phyloP scores from a whole-genome alignment of 2,113 vertebrate genomes.

The Salvator merianae region DNA sequence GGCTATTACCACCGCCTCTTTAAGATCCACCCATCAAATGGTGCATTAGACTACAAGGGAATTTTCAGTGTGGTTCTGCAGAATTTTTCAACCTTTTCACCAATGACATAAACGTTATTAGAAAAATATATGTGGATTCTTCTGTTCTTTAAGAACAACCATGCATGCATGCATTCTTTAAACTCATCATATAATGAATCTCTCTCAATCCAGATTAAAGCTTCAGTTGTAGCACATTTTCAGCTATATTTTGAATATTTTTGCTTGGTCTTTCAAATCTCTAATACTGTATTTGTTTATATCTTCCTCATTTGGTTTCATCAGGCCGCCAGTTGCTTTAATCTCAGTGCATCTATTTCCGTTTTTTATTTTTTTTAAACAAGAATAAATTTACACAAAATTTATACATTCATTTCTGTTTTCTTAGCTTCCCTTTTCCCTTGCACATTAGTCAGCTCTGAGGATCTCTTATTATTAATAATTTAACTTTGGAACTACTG shows the following conservation, averaged over 20 bases:
- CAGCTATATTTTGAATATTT: constrained; percentile 39
- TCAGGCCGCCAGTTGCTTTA: constrained; percentile 52
- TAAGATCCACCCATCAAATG: too few species aligned
- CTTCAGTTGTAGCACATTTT: neutral
- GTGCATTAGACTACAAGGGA: too few species aligned
- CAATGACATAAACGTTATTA: neutral
- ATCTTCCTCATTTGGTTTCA: constrained; percentile 53
- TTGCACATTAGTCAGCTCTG: constrained; percentile 54
- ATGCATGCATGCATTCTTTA: neutral
- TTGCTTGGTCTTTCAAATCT: constrained; percentile 20
- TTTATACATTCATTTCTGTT: constrained; percentile 52
- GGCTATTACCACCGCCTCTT: too few species aligned
- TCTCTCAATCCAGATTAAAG: neutral
- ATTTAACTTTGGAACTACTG: constrained; percentile 33
- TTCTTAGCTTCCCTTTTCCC: constrained; percentile 69
- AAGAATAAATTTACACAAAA: neutral
- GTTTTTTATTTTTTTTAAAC: constrained; percentile 63
- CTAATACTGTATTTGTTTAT: neutral
- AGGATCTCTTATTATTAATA: constrained; percentile 20
- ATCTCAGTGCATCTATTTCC: constrained; percentile 59
- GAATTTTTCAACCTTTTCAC: too few species aligned
- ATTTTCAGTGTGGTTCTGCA: too few species aligned
- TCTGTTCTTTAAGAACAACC: neutral
- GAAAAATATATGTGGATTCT: neutral
- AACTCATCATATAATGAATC: neutral